Evolutionary conservation across 2,797 vertebrate genomes (phyloP).

Genomic region (Ibycter americanus): DNA sequence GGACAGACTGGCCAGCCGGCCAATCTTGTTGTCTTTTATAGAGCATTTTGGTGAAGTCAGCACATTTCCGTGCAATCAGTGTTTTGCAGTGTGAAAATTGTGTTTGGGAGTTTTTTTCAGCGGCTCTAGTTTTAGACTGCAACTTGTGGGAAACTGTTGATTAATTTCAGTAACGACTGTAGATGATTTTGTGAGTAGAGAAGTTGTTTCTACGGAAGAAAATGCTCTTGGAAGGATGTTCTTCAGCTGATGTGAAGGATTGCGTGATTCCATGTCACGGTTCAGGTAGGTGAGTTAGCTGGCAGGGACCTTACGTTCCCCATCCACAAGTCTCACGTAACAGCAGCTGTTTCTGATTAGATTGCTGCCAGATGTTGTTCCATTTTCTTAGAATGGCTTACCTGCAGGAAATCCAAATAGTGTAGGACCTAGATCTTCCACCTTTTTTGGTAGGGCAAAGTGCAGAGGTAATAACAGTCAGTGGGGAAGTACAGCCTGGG

Average conservation of each 20-base stretch:
- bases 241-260: background rate
- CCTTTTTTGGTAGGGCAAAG: too few species aligned
- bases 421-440: background rate
- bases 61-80: background rate
- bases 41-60: slow-evolving; percentile 25
- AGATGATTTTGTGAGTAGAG: background rate
- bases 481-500: background rate
- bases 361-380: background rate
- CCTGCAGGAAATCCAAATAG: background rate
- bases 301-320: background rate
- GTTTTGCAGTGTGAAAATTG: background rate
- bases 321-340: background rate
- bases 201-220: background rate
- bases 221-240: background rate
- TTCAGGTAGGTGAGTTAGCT: background rate
- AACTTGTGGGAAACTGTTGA: background rate
- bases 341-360: background rate
- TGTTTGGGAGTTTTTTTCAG: background rate
- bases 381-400: background rate
- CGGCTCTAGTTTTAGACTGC: background rate
- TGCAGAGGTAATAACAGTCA: background rate
- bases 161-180: background rate
- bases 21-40: slow-evolving; percentile 55
- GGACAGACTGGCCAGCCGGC: slow-evolving; percentile 46
- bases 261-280: background rate